These are phyloP conservation scores for Argopecten irradians DNA, from an alignment of 1,140 invertebrate species.

Conservation along the genomic window DNA sequence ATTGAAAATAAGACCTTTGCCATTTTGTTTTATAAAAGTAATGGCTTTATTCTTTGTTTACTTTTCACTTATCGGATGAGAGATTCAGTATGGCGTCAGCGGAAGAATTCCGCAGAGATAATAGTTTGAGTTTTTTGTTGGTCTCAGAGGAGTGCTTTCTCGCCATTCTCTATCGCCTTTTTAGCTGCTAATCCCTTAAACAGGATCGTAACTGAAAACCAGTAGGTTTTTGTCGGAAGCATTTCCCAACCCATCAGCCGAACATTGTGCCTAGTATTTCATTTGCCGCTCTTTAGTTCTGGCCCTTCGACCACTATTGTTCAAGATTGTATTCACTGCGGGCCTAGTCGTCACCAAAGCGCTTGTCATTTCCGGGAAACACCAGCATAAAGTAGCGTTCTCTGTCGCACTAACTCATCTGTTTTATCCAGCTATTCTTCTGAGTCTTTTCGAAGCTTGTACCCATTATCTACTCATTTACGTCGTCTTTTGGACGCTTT, in stretches of 20 bases:
- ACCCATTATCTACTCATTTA: constrained; percentile 12
- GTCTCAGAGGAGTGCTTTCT: not conserved
- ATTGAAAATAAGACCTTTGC: not conserved
- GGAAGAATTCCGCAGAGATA: not conserved
- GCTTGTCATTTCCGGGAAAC: constrained; percentile 20
- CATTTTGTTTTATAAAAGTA: not conserved
- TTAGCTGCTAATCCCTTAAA: constrained; percentile 10
- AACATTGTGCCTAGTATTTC: not conserved
- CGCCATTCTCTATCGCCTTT: not conserved
- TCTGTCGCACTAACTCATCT: constrained; percentile 20
- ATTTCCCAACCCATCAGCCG: constrained; percentile 14
- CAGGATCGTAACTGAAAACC: not conserved
- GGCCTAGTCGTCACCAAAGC: constrained; percentile 4
- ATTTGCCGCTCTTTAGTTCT: constrained; percentile 21
- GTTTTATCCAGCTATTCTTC: constrained; percentile 17
- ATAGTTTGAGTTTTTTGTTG: not conserved
- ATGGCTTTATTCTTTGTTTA: not conserved
- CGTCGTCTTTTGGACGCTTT: not conserved
- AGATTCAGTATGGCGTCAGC: not conserved
- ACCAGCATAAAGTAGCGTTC: constrained; percentile 20
- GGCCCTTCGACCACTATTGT: constrained; percentile 14
- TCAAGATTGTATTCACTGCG: constrained; percentile 2
- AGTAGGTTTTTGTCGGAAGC: constrained; percentile 10
- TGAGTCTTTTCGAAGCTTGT: not conserved
- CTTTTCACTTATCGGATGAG: not conserved